These are phyloP conservation scores for Leptatherina wallacei DNA, from an alignment of 2,797 vertebrate genomes.

Conservation along the genomic window DNA sequence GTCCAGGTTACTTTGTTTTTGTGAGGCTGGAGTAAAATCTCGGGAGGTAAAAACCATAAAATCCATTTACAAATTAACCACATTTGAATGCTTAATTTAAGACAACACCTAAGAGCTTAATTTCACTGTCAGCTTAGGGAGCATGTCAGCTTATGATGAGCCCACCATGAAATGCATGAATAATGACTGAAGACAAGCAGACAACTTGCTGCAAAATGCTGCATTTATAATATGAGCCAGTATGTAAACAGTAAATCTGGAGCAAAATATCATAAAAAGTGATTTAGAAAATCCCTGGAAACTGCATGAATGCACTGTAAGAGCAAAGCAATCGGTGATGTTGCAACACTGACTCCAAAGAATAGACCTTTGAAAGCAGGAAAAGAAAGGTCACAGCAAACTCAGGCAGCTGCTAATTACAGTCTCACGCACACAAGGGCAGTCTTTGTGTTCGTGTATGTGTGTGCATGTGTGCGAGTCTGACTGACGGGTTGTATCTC, in stretches of 20 bases:
- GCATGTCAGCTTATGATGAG: not conserved
- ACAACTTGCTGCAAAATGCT: not conserved
- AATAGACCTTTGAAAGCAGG: slow-evolving; percentile 38
- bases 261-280: slow-evolving; percentile 1
- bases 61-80: slow-evolving; percentile 11
- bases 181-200: not conserved
- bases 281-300: slow-evolving; percentile 23
- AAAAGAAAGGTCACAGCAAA: slow-evolving; percentile 59
- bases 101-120: slow-evolving; percentile 3
- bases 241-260: slow-evolving; percentile 10
- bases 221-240: not conserved
- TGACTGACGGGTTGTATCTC: slow-evolving; percentile 59
- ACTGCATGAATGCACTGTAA: not conserved
- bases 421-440: slow-evolving; percentile 46
- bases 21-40: slow-evolving; percentile 14
- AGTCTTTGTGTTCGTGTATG: slow-evolving; percentile 32
- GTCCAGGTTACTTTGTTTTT: slow-evolving; percentile 9
- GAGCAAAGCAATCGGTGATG: slow-evolving; percentile 18
- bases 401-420: slow-evolving; percentile 54
- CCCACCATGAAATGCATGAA: not conserved
- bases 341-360: slow-evolving; percentile 22
- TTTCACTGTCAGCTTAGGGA: slow-evolving; percentile 2
- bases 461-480: slow-evolving; percentile 5
- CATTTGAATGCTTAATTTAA: not conserved
- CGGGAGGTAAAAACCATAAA: slow-evolving; percentile 16